These are phyloP conservation scores for Baronia brevicornis DNA, from an alignment of 2,888 invertebrate species.

Conservation along the genomic window DNA sequence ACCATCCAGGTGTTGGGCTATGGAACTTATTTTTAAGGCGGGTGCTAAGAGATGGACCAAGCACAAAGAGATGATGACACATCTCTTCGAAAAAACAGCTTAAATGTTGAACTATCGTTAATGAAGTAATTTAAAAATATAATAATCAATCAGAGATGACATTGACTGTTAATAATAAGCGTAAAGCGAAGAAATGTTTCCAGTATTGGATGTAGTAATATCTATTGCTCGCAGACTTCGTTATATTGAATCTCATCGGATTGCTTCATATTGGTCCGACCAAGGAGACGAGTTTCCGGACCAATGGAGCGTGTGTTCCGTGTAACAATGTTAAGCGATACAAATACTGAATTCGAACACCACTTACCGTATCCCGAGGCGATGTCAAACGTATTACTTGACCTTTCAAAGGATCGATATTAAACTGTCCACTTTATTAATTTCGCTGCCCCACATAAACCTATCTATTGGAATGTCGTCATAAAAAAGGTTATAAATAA, in stretches of 20 bases:
- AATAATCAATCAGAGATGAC: too few relatives aligned
- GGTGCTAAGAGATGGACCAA: too few relatives aligned
- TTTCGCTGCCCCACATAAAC: constrained; percentile 5
- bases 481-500: constrained; percentile 5
- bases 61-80: too few relatives aligned
- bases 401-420: constrained; percentile 32
- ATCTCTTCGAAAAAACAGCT: too few relatives aligned
- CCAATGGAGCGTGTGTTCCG: constrained; percentile 40
- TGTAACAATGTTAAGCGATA: constrained; percentile 28
- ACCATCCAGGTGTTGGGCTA: too few relatives aligned
- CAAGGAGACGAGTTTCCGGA: constrained; percentile 37
- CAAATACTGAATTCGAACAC: constrained; percentile 21
- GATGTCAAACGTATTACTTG: constrained; percentile 22
- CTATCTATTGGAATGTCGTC: not conserved
- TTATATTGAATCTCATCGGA: constrained; percentile 5
- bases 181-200: too few relatives aligned
- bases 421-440: constrained; percentile 5
- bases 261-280: constrained; percentile 14
- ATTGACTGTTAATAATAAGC: too few relatives aligned
- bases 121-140: too few relatives aligned
- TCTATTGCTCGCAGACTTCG: too few relatives aligned
- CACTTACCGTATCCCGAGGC: constrained; percentile 2
- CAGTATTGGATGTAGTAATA: too few relatives aligned
- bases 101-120: too few relatives aligned
- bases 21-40: too few relatives aligned